These are phyloP conservation scores for Rhombomys opimus DNA, from an alignment of 2,113 vertebrate species.

Conservation along the genomic window DNA sequence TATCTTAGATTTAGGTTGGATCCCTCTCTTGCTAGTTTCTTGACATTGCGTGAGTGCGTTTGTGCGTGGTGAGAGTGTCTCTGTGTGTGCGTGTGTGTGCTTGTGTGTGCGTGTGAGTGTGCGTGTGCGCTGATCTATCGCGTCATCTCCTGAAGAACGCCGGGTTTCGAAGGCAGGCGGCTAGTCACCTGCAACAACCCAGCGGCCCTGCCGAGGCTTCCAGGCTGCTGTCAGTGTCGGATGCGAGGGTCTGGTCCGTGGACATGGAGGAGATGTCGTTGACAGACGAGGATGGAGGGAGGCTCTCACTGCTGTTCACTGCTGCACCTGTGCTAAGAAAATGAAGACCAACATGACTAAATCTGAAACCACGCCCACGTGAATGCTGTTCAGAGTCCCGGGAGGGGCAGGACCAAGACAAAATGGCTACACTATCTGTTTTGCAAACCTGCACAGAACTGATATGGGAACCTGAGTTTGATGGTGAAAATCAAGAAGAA, in stretches of 20 bases:
- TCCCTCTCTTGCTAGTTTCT: conserved; percentile 82
- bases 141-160: conserved; percentile 98
- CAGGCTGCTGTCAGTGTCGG: conserved; percentile 99
- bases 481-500: neutral
- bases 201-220: conserved; percentile 99
- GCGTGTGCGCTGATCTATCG: conserved; percentile 75
- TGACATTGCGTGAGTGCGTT: neutral
- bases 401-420: fast-evolving
- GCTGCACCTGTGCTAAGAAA: conserved; percentile 99
- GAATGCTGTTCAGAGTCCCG: neutral
- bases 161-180: conserved; percentile 99
- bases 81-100: neutral
- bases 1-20: conserved; percentile 75
- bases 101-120: conserved; percentile 43
- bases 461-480: neutral
- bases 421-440: neutral
- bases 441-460: neutral
- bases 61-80: neutral
- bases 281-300: conserved; percentile 98
- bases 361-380: conserved; percentile 83
- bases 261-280: conserved; percentile 99
- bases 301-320: conserved; percentile 99
- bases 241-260: conserved; percentile 99
- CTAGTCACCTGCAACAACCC: conserved; percentile 99
- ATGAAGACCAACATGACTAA: conserved; percentile 95